Evolutionary conservation across 1,140 invertebrate species (phyloP), one percentile per base, ranked within the genome.

Genomic region (Zaprionus ornatus): DNA sequence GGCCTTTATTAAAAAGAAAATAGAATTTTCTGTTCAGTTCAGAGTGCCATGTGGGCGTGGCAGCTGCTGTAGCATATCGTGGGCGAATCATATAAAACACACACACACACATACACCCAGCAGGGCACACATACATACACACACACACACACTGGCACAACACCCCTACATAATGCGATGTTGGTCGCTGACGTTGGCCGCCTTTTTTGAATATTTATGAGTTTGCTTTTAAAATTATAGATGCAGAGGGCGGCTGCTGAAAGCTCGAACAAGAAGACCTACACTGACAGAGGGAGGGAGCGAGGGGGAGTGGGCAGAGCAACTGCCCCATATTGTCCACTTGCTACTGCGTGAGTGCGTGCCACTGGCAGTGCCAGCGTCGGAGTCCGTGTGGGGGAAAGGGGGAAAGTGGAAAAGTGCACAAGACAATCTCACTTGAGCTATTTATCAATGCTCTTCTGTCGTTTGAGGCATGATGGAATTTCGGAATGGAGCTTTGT

Each of bases 151-250:
- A 59, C 66, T 61, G 59, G 73, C 63, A 77, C 56, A 65, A 62
- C 32, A 54, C 29, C 6, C 40, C 59, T 17, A 27, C 50, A 74
- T 74, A 75, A 75, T 75, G 73, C 67, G 73, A 40, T 75, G 73
- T 71, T 75, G 73, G 73, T 75, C 73, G 72, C 72, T 74, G 73
- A 71, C 60, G 73, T 75, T 75, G 73, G 73, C 54, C 73, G 71
- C 68, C 67, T 80, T 88, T 88, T 88, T 88, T 90, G 85, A 88
- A 88, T 88, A 88, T 88, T 88, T 90, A 88, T 88, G 85, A 88
- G 85, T 90, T 90, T 84, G 85, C 81, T 90, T 88, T 84, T 90
- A 77, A 88, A 90, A 88, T 88, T 88, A 88, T 90, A 85, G 81
- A 90, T 90, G 84, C 81, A 88, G 77, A 80, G 65, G 64, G 48